phyloP scores from a whole-genome alignment of 2,888 invertebrate genomes.

The Spilosoma lubricipeda region DNA sequence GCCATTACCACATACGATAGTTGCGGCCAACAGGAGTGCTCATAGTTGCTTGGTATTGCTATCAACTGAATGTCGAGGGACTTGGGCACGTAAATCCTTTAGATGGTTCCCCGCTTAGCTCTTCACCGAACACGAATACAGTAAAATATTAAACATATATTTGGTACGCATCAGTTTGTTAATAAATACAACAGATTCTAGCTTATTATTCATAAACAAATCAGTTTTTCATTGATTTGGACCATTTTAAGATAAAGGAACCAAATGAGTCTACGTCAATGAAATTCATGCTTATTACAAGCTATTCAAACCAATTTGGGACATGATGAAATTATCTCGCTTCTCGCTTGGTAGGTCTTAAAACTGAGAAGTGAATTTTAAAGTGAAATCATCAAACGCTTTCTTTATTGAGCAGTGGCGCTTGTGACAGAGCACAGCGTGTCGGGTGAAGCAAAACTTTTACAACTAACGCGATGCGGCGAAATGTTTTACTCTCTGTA shows the following conservation, averaged over 20 bases:
- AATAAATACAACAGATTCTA: too few species aligned
- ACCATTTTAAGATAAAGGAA: too few species aligned
- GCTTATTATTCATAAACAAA: too few species aligned
- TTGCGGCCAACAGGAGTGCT: not conserved
- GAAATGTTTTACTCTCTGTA: not conserved
- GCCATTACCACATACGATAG: not conserved
- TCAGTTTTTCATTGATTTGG: too few species aligned
- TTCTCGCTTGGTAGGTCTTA: too few species aligned
- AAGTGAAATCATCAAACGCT: not conserved
- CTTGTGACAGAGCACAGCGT: not conserved
- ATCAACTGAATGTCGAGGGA: not conserved
- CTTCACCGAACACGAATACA: too few species aligned
- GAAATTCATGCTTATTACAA: not conserved
- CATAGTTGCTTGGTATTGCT: not conserved
- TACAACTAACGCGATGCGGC: not conserved
- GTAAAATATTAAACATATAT: too few species aligned
- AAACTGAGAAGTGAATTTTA: not conserved
- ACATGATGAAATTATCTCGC: too few species aligned
- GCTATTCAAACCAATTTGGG: not conserved
- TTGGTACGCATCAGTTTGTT: too few species aligned
- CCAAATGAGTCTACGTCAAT: too few species aligned
- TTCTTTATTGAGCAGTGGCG: not conserved
- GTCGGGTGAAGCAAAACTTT: not conserved
- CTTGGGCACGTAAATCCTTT: not conserved
- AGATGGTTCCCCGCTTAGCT: not conserved